Percentiles rank a stretch among this genome's conserved stretches.
Conservation (phyloP, 2,113 vertebrate genomes). For the Hypanus sabinus region DNA sequence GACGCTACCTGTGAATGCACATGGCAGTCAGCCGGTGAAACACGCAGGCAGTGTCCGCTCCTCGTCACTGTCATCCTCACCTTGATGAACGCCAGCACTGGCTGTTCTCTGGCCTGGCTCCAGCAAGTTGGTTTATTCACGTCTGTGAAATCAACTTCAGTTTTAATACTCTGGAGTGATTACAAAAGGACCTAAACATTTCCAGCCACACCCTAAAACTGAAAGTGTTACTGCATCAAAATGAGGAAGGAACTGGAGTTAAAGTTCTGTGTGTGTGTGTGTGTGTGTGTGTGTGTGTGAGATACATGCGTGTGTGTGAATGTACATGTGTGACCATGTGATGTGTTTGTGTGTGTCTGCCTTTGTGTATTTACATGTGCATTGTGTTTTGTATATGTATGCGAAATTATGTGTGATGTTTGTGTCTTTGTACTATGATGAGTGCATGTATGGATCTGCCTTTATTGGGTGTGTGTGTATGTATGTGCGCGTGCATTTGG, state of each 20-base stretch:
- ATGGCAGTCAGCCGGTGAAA: not conserved
- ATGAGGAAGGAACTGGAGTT: constrained; percentile 28
- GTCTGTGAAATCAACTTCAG: not conserved
- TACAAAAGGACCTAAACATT: not conserved
- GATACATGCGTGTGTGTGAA: too few relatives aligned
- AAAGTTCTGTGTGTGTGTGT: not conserved
- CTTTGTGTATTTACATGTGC: too few relatives aligned
- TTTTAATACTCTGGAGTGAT: not conserved
- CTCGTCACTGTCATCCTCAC: not conserved
- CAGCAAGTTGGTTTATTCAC: not conserved
- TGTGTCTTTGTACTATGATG: too few relatives aligned
- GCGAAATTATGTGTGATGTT: too few relatives aligned
- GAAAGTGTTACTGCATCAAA: not conserved
- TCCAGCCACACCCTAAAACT: not conserved
- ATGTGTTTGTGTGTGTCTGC: too few relatives aligned
- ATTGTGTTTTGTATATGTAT: too few relatives aligned
- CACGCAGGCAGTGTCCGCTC: not conserved
- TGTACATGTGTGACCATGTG: too few relatives aligned
- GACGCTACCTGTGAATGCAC: not conserved
- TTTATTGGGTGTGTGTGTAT: too few relatives aligned
- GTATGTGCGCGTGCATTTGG: too few relatives aligned
- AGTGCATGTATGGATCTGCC: too few relatives aligned
- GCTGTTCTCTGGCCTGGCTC: not conserved
- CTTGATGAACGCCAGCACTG: not conserved
- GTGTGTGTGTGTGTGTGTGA: too few relatives aligned